Evolutionary conservation across 2,797 vertebrate genomes (phyloP).

Genomic region (Falco novaeseelandiae): DNA sequence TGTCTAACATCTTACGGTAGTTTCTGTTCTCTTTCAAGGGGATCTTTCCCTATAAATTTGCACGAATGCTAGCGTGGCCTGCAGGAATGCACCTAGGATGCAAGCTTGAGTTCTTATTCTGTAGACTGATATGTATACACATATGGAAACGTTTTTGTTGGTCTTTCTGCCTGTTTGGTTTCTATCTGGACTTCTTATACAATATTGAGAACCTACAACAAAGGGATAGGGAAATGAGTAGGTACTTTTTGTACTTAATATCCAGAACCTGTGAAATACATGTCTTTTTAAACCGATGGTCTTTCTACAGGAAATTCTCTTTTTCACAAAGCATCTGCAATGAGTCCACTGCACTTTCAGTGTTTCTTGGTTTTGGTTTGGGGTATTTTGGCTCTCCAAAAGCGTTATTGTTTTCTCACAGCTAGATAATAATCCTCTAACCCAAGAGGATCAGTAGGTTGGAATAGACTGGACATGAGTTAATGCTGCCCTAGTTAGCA

Average conservation of each 20-base stretch:
- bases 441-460: background rate
- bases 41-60: background rate
- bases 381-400: background rate
- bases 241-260: background rate
- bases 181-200: background rate
- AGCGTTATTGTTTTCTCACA: background rate
- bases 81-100: background rate
- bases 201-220: background rate
- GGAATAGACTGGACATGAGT: background rate
- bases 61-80: fast-evolving
- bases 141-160: background rate
- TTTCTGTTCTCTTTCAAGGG: background rate
- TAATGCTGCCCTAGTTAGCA: slow-evolving; percentile 8
- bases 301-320: background rate
- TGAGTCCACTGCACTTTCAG: background rate
- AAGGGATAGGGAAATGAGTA: background rate
- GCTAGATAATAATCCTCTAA: slow-evolving; percentile 7
- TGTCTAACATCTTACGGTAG: background rate
- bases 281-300: background rate
- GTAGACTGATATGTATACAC: background rate
- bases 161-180: background rate
- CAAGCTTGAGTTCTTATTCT: background rate
- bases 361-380: background rate
- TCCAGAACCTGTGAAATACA: background rate
- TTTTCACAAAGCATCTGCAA: background rate